Evolutionary conservation across 2,797 vertebrate species (phyloP).

Genomic region (Odontamblyopus lacepedii): DNA sequence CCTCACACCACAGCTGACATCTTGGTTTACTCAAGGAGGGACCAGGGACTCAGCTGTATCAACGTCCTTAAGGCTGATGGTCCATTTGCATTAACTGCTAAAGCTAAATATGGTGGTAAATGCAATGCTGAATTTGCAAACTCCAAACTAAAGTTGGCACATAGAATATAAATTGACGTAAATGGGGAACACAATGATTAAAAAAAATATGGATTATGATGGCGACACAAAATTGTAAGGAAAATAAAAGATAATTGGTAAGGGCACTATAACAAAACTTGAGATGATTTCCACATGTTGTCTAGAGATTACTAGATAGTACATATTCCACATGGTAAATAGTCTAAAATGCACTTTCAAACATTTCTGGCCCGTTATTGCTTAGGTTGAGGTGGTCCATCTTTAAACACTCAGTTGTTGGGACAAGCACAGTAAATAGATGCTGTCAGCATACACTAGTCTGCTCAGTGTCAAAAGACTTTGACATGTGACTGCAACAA

Average conservation of each 20-base stretch:
- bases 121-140: slow-evolving; percentile 1
- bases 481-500: slow-evolving; percentile 63
- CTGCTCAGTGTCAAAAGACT: slow-evolving; percentile 50
- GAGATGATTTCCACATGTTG: too few species aligned
- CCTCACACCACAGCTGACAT: slow-evolving; percentile 57
- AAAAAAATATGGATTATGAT: neutral
- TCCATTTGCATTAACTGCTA: slow-evolving; percentile 14
- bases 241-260: neutral
- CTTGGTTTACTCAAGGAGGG: slow-evolving; percentile 72
- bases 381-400: slow-evolving; percentile 37
- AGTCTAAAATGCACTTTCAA: slow-evolving; percentile 3
- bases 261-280: too few species aligned
- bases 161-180: neutral
- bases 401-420: slow-evolving; percentile 38
- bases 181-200: neutral
- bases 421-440: slow-evolving; percentile 62
- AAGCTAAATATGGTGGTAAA: neutral
- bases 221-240: neutral
- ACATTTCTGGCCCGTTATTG: neutral
- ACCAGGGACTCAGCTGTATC: slow-evolving; percentile 24
- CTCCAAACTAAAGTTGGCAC: neutral
- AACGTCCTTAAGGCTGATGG: slow-evolving; percentile 21
- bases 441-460: slow-evolving; percentile 68
- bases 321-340: slow-evolving; percentile 1
- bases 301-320: neutral